Base-by-base conservation (phyloP, 2,113 vertebrate species). In the Plestiodon gilberti region DNA sequence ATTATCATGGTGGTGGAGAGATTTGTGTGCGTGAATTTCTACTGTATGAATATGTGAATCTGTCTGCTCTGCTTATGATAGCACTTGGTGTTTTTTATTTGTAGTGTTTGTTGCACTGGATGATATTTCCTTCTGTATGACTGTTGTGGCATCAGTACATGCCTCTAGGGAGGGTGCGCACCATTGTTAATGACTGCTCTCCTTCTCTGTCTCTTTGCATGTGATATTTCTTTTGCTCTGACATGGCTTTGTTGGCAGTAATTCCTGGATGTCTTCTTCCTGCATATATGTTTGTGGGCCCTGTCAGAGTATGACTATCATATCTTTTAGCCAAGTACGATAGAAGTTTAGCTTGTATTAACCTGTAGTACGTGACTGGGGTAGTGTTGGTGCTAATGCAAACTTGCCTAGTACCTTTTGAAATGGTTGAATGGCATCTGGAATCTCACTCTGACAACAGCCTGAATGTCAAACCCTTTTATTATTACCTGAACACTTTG, bases 181-280 rank as follows among this genome's bases (percentile, higher is more conserved):
- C 4, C 43, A 3, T 61, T 40, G 25, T 79, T 73, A 86, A 80
- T 61, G 59, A 74, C 40, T 48, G 30, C 43, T 74, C 67, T 25
- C 67, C 38, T 80, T 86, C 77, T 80, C 67, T 86, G 57, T 80
- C 40, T 73, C 57, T 62, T 59, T 64, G 30, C 18, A 85, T 70
- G 76, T 59, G 59, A 57, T 48, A 40, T 70, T 86, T 62, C 40
- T 64, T 81, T 74, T 80, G 38, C 40, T 81, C 30, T 74, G 78
- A 81, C 57, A 52, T 64, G 57, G 59, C 71, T 75, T 84, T 84
- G 57, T 64, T 64, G 71, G 71, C 71, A 64, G 35, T 20, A 84
- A 57, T 81, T 62, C 55, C 64, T 86, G 2, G 62, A 6, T 74
- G 30, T 79, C 20, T 17, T 71, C 52, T 81, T 80, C 33, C 69